Evolutionary conservation across 1,140 invertebrate genomes (phyloP).

Genomic region (Leptinotarsa texana): DNA sequence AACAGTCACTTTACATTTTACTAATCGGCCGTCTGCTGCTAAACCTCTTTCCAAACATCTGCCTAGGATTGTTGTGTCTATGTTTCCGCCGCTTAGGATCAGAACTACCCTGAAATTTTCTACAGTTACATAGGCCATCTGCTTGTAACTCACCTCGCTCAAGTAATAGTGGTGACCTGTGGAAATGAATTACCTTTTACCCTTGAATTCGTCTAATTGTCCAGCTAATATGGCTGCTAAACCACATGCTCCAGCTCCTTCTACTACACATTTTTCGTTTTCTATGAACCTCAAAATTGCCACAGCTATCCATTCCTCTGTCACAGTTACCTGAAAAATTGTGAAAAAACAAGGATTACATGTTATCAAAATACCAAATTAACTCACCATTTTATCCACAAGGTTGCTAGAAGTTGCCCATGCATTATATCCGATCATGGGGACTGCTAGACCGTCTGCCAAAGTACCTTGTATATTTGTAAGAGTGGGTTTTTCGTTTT

Average conservation of each 20-base stretch:
- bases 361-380: too few species aligned
- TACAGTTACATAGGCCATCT: neutral
- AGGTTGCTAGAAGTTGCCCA: constrained; percentile 75
- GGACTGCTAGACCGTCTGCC: constrained; percentile 91
- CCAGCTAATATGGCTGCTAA: constrained; percentile 86
- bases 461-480: constrained; percentile 76
- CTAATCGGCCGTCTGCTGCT: constrained; percentile 82
- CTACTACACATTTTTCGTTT: constrained; percentile 90
- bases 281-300: constrained; percentile 86
- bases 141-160: neutral
- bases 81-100: constrained; percentile 88
- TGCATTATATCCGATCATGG: constrained; percentile 86
- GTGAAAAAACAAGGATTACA: too few species aligned
- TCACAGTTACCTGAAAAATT: constrained; percentile 66
- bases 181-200: constrained; percentile 72
- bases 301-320: constrained; percentile 86
- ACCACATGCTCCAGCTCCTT: constrained; percentile 87
- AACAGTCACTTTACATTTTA: constrained; percentile 86
- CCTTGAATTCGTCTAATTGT: constrained; percentile 78
- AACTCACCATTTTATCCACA: constrained; percentile 79
- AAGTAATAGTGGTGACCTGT: neutral
- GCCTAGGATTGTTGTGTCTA: constrained; percentile 88
- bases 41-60: constrained; percentile 86
- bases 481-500: constrained; percentile 69
- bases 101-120: constrained; percentile 72